Evolutionary conservation across 2,888 invertebrate genomes (phyloP), one percentile per base, ranked within the genome.

Genomic region (Tinea semifulvella): DNA sequence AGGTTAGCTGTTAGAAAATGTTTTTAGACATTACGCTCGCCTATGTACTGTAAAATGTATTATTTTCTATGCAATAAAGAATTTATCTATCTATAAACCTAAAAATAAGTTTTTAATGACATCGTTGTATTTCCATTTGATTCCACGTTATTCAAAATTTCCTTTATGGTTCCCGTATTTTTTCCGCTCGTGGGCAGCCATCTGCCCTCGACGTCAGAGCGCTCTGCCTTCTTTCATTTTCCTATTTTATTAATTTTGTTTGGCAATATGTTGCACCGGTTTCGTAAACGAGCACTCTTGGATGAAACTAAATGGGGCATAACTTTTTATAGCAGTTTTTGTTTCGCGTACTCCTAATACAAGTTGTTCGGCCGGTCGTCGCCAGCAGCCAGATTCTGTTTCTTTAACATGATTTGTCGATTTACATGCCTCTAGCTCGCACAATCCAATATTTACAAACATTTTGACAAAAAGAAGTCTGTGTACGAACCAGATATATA

Each of bases 211-310:
- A 5, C 27, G 27, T 42, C 43, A 19, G 43, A 43, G 31, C 43
- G 43, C 27, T 27, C 4, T 38, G 31, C 18, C 44, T 43, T 40
- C 42, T 22, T 42, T 46, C 61, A 56, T 61, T 63, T 62, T 56
- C 54, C 56, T 58, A 56, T 65, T 63, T 66, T 73, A 72, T 70
- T 73, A 71, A 72, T 69, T 71, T 74, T 68, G 61, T 62, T 67
- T 57, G 58, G 72, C 73, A 69, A 74, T 74, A 70, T 68, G 69
- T 68, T 71, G 71, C 73, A 70, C 66, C 68, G 65, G 73, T 61
- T 65, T 58, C 70, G 66, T 62, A 62, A 70, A 68, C 67, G 68
- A 68, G 42, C 65, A 60, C 60, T 61, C 63, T 62, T 59, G 62
- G 61, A 62, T 67, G 63, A 59, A 68, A 65, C 67, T 66, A 67